A percentile compares a stretch with the other conserved stretches of the same genome.
phyloP scores from a whole-genome alignment of 2,888 invertebrate species.

The Drosophila formosana region DNA sequence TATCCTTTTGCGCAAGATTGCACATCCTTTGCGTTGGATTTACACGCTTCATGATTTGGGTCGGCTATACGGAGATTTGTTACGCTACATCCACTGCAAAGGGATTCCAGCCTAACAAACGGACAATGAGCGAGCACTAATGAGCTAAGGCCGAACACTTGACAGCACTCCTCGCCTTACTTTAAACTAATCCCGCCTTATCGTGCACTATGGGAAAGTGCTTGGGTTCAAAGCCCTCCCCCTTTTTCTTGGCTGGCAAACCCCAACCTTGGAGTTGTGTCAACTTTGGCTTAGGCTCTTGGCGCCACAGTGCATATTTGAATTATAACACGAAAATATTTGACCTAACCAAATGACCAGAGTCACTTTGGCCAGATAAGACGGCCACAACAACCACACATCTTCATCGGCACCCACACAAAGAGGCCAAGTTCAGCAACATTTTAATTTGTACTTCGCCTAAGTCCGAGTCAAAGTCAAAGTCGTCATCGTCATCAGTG shows the following conservation, averaged over 20 bases:
- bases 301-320: constrained; percentile 66
- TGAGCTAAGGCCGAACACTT: constrained; percentile 46
- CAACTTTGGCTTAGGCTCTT: constrained; percentile 34
- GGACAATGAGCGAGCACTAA: constrained; percentile 45
- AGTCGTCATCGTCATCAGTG: neutral
- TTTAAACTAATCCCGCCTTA: constrained; percentile 7
- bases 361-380: constrained; percentile 59
- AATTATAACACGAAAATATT: constrained; percentile 54
- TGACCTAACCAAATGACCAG: constrained; percentile 58
- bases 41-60: constrained; percentile 61
- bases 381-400: constrained; percentile 8
- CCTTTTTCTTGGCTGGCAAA: neutral
- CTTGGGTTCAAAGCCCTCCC: constrained; percentile 35
- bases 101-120: constrained; percentile 32
- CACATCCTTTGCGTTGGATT: constrained; percentile 67
- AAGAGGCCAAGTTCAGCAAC: constrained; percentile 75
- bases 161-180: constrained; percentile 3
- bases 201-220: constrained; percentile 17
- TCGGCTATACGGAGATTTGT: constrained; percentile 46
- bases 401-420: constrained; percentile 42
- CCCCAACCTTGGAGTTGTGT: constrained; percentile 24
- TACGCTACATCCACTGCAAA: constrained; percentile 39
- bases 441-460: constrained; percentile 60
- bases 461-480: constrained; percentile 21
- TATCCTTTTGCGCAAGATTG: constrained; percentile 81